phyloP scores from a whole-genome alignment of 2,797 vertebrate genomes.

The Sebastes glaucus region DNA sequence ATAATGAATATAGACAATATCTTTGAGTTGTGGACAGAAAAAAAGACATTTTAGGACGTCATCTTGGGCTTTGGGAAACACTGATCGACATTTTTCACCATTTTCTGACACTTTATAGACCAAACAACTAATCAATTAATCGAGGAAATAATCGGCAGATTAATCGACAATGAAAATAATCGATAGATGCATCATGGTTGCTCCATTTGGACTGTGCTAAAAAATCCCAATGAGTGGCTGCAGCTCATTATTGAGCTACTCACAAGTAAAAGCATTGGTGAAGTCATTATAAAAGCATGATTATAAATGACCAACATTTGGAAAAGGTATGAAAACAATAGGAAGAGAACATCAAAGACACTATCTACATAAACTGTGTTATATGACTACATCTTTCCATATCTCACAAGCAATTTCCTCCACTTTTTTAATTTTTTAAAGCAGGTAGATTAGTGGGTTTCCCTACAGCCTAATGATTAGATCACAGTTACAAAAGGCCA shows the following conservation, averaged over 20 bases:
- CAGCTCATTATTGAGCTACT: slow-evolving; percentile 6
- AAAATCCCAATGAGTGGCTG: slow-evolving; percentile 8
- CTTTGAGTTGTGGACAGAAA: no score
- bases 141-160: no score
- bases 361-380: background rate
- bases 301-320: background rate
- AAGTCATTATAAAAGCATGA: background rate
- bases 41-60: no score
- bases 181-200: background rate
- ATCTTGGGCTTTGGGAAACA: no score
- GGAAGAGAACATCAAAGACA: background rate
- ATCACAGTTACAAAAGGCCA: slow-evolving; percentile 29
- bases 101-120: no score
- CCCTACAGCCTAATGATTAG: slow-evolving; percentile 30
- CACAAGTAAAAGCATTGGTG: background rate
- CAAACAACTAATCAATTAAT: no score
- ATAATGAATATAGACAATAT: no score
- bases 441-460: background rate
- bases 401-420: background rate
- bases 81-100: no score
- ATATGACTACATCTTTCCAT: background rate
- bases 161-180: no score
- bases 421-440: background rate
- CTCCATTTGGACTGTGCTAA: slow-evolving; percentile 9
- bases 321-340: background rate